A percentile compares a stretch with the other conserved stretches of the same genome.
Conservation (phyloP, 2,797 vertebrate genomes). For the Sphenodon punctatus region DNA sequence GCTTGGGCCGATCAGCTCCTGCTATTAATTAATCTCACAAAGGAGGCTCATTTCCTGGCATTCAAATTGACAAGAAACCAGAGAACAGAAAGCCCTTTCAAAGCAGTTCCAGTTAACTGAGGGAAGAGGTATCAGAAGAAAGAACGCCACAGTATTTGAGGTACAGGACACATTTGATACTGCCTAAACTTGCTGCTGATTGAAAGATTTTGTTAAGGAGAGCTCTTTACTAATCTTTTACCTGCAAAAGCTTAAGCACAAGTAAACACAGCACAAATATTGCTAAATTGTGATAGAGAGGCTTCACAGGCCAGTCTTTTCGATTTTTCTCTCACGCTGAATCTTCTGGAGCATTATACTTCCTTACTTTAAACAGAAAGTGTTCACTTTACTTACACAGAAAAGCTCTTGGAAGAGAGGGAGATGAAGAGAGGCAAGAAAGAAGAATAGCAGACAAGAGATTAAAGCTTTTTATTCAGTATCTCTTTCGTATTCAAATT, state of each 20-base stretch:
- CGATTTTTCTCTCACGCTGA: conserved; percentile 60
- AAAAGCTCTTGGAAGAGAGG: conserved; percentile 78
- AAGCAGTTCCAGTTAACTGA: conserved; percentile 88
- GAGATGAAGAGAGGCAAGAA: conserved; percentile 80
- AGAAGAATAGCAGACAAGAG: conserved; percentile 80
- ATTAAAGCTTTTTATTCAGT: conserved; percentile 89
- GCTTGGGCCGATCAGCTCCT: conserved; percentile 85
- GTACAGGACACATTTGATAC: conserved; percentile 92
- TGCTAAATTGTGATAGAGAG: conserved; percentile 72
- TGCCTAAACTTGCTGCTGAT: conserved; percentile 86
- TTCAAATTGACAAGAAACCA: conserved; percentile 95
- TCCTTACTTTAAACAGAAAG: conserved; percentile 79
- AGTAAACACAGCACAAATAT: conserved; percentile 73
- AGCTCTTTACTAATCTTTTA: conserved; percentile 89
- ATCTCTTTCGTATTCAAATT: conserved; percentile 87
- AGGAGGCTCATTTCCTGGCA: conserved; percentile 97
- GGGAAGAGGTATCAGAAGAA: conserved; percentile 86
- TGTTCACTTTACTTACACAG: conserved; percentile 82
- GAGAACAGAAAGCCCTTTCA: conserved; percentile 91
- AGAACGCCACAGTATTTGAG: conserved; percentile 84
- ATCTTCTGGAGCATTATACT: conserved; percentile 73
- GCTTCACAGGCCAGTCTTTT: conserved; percentile 63
- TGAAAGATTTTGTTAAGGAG: conserved; percentile 89
- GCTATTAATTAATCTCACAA: conserved; percentile 99
- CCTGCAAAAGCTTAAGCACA: conserved; percentile 83